Percentiles rank a stretch among this genome's conserved stretches.
phyloP scores from a whole-genome alignment of 2,888 invertebrate genomes.

The Tuta absoluta region DNA sequence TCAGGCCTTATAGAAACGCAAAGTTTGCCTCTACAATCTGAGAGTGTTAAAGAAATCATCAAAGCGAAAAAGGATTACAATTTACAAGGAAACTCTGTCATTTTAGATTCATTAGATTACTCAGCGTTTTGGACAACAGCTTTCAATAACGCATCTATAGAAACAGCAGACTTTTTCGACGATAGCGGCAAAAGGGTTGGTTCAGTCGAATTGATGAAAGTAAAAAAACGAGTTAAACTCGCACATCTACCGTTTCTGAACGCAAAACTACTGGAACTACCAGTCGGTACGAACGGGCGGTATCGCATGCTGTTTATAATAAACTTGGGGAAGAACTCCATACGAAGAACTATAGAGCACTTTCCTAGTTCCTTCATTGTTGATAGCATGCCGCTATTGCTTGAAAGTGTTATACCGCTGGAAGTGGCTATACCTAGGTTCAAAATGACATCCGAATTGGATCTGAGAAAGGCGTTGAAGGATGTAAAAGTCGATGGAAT shows the following conservation, averaged over 20 bases:
- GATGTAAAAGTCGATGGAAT: constrained; percentile 39
- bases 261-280: constrained; percentile 46
- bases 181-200: constrained; percentile 41
- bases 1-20: constrained; percentile 33
- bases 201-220: constrained; percentile 43
- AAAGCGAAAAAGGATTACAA: constrained; percentile 26
- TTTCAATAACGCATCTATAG: constrained; percentile 39
- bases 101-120: constrained; percentile 45
- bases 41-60: constrained; percentile 33
- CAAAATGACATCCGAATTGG: constrained; percentile 40
- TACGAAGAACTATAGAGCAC: constrained; percentile 35
- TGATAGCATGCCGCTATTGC: constrained; percentile 40
- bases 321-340: constrained; percentile 33
- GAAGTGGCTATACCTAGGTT: constrained; percentile 47
- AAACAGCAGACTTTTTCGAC: constrained; percentile 44
- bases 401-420: constrained; percentile 42
- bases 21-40: constrained; percentile 34
- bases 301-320: constrained; percentile 45
- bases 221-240: constrained; percentile 41
- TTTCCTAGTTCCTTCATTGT: constrained; percentile 38
- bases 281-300: constrained; percentile 43
- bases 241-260: constrained; percentile 40
- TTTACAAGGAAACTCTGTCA: constrained; percentile 39
- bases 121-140: constrained; percentile 43
- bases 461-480: constrained; percentile 39